Percentiles rank a stretch among this genome's conserved stretches.
These are phyloP conservation scores for Lasioglossum pauxillum DNA, from an alignment of 2,888 invertebrate species.

Conservation along the genomic window DNA sequence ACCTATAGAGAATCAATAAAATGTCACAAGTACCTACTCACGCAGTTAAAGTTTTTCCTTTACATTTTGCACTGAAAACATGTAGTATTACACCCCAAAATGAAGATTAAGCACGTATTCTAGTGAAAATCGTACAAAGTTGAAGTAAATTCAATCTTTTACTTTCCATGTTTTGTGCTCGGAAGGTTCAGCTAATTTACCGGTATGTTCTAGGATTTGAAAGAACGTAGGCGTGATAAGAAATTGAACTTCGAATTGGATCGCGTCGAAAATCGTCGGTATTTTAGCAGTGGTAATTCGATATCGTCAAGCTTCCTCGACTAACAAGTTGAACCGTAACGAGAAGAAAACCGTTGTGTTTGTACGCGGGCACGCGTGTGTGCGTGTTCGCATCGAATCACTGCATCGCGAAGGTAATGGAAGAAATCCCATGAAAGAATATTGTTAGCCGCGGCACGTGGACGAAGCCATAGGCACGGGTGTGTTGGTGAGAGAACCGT, in stretches of 20 bases:
- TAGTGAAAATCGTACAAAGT: too few species aligned
- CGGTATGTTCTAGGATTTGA: background rate
- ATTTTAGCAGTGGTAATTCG: background rate
- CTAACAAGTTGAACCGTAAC: conserved; percentile 6
- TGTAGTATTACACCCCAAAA: too few species aligned
- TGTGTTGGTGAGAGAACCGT: conserved; percentile 63
- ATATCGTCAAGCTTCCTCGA: background rate
- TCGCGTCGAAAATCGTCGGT: background rate
- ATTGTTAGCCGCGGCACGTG: conserved; percentile 57
- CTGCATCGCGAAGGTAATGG: conserved; percentile 50
- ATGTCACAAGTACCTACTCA: too few species aligned
- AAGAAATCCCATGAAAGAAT: conserved; percentile 58
- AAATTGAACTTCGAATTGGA: background rate
- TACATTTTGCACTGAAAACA: too few species aligned
- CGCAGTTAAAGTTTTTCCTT: too few species aligned
- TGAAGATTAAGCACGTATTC: too few species aligned
- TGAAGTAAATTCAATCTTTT: too few species aligned
- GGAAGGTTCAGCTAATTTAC: background rate
- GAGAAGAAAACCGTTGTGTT: background rate
- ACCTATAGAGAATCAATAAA: too few species aligned
- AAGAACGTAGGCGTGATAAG: background rate
- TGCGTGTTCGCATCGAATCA: conserved; percentile 10
- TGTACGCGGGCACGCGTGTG: background rate
- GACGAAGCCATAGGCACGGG: conserved; percentile 38
- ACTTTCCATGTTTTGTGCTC: background rate